Conservation (phyloP, 2,797 vertebrate species). For the Austrolebias charrua region DNA sequence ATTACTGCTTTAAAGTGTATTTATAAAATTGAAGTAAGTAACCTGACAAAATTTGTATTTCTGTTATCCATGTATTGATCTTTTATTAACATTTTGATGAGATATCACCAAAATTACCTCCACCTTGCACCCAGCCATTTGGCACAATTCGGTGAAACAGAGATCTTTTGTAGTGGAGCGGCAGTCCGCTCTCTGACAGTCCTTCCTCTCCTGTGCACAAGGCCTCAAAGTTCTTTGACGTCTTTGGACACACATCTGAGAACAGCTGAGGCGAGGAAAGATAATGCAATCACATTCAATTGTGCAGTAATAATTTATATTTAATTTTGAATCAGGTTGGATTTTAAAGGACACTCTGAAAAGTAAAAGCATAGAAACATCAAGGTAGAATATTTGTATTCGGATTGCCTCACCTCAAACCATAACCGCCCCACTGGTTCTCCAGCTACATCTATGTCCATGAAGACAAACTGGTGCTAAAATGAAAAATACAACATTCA, state of each 20-base stretch:
- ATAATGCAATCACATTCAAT: not conserved
- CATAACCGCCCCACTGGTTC: slow-evolving; percentile 80
- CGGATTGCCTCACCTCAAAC: slow-evolving; percentile 84
- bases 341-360: not conserved
- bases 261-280: slow-evolving; percentile 80
- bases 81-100: slow-evolving; percentile 1
- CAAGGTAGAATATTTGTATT: not conserved
- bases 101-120: slow-evolving; percentile 74
- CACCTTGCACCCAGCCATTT: slow-evolving; percentile 90
- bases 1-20: no score
- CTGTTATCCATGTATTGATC: not conserved
- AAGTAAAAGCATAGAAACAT: not conserved
- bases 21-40: no score
- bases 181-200: slow-evolving; percentile 59
- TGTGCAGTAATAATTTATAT: slow-evolving; percentile 4
- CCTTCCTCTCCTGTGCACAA: slow-evolving; percentile 84
- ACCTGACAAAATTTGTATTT: not conserved
- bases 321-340: not conserved
- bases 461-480: slow-evolving; percentile 88
- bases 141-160: slow-evolving; percentile 87
- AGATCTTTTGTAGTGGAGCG: slow-evolving; percentile 83
- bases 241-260: slow-evolving; percentile 86
- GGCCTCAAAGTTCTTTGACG: slow-evolving; percentile 85
- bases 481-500: slow-evolving; percentile 8
- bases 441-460: slow-evolving; percentile 82